Evolutionary conservation across 2,888 invertebrate genomes (phyloP).

Genomic region (Drosophila kambysellisi): DNA sequence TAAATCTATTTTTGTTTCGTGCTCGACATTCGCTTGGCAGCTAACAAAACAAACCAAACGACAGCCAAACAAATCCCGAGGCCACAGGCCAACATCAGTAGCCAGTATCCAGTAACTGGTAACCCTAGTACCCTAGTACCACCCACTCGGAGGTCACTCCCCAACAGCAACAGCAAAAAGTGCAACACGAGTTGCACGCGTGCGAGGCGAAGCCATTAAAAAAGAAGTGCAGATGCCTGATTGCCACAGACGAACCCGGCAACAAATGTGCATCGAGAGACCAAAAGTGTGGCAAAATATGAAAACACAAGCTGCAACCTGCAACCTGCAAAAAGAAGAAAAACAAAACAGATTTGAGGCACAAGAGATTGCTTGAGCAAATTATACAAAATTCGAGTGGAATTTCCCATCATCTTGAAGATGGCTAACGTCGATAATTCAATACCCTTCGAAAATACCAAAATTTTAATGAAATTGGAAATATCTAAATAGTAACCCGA

Average conservation of each 20-base stretch:
- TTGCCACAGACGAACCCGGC: slow-evolving; percentile 46
- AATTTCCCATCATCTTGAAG: background rate
- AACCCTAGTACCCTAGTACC: background rate
- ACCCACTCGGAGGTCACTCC: background rate
- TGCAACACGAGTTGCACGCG: slow-evolving; percentile 69
- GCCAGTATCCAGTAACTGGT: slow-evolving; percentile 13
- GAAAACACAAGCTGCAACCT: background rate
- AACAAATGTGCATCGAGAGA: slow-evolving; percentile 6
- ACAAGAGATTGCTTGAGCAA: slow-evolving; percentile 2
- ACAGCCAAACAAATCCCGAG: slow-evolving; percentile 32
- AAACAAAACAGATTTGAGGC: slow-evolving; percentile 13
- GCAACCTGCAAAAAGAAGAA: background rate
- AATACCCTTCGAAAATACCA: background rate
- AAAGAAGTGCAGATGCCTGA: slow-evolving; percentile 58
- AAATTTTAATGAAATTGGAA: too few species aligned
- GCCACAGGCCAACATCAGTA: slow-evolving; percentile 17
- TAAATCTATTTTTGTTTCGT: slow-evolving; percentile 77
- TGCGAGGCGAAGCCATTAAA: slow-evolving; percentile 41
- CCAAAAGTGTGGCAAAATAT: background rate
- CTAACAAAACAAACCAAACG: slow-evolving; percentile 44
- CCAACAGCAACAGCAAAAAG: slow-evolving; percentile 25
- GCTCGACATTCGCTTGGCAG: slow-evolving; percentile 45
- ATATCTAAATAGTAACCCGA: too few species aligned
- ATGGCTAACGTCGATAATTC: background rate
- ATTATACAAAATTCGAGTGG: background rate